These are phyloP conservation scores for Pachycephala philippinensis DNA, from an alignment of 2,113 vertebrate species.

Conservation along the genomic window DNA sequence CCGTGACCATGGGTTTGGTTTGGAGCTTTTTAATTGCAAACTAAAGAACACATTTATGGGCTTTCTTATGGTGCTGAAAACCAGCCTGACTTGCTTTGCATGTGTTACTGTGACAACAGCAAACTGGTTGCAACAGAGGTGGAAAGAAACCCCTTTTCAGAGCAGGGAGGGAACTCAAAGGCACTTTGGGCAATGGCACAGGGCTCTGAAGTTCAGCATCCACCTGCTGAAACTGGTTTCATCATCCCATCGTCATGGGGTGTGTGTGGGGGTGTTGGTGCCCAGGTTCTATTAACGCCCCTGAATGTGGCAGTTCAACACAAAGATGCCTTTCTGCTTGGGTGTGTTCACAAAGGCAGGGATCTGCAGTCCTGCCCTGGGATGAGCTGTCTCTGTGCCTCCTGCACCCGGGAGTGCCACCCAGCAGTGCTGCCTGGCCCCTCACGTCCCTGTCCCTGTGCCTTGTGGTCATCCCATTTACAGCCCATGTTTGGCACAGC, in stretches of 20 bases:
- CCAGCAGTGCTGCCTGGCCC: background rate
- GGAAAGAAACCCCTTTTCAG: background rate
- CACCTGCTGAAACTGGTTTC: background rate
- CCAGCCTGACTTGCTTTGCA: background rate
- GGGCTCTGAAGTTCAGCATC: background rate
- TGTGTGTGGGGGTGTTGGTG: background rate
- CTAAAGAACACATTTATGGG: background rate
- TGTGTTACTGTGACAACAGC: background rate
- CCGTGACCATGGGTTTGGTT: background rate
- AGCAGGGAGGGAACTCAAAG: background rate
- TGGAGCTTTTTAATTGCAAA: background rate
- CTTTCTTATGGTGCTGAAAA: background rate
- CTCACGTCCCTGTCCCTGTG: rapidly evolving
- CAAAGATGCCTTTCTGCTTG: background rate
- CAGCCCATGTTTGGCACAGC: background rate
- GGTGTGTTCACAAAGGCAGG: background rate
- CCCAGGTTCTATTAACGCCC: rapidly evolving
- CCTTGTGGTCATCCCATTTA: background rate
- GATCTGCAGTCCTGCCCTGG: background rate
- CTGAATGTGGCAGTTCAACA: background rate
- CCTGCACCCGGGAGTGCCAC: background rate
- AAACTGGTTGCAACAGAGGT: background rate
- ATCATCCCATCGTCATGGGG: background rate
- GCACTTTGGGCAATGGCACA: background rate
- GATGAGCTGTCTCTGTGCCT: background rate